Conservation (phyloP, 1,140 invertebrate genomes). For the Cyclina sinensis region DNA sequence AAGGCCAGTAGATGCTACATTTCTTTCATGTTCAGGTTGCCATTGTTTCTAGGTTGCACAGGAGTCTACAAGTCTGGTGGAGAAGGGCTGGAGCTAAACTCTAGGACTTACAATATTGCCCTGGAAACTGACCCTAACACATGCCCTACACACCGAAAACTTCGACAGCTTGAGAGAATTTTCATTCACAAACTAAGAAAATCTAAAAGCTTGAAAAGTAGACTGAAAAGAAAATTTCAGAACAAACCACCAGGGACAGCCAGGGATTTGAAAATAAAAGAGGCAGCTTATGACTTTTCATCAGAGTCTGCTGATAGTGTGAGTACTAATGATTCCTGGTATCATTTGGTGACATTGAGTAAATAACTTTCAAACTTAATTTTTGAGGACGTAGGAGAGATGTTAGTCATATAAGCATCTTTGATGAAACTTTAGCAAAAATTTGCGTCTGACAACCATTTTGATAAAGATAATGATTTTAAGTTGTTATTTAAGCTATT, state of each 20-base stretch:
- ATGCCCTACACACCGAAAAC: constrained; percentile 75
- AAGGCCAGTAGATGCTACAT: too few relatives aligned
- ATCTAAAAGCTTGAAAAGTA: neutral
- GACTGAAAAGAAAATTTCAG: constrained; percentile 28
- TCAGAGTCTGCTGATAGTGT: constrained; percentile 33
- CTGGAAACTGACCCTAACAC: constrained; percentile 79
- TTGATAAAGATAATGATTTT: too few relatives aligned
- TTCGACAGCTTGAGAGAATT: constrained; percentile 76
- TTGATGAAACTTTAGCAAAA: too few relatives aligned
- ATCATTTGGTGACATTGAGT: too few relatives aligned
- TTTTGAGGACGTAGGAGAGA: too few relatives aligned
- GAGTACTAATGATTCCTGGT: too few relatives aligned
- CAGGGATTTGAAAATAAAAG: neutral
- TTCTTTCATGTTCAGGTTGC: too few relatives aligned
- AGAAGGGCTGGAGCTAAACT: constrained; percentile 72
- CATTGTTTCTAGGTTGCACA: neutral
- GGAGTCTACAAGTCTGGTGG: neutral
- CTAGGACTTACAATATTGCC: constrained; percentile 80
- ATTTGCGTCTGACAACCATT: too few relatives aligned
- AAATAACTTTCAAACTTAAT: too few relatives aligned
- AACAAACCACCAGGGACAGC: neutral
- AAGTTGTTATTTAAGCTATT: too few relatives aligned
- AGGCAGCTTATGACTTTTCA: constrained; percentile 44
- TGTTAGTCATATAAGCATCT: too few relatives aligned
- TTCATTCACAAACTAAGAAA: constrained; percentile 65